phyloP scores from a whole-genome alignment of 2,888 invertebrate species.

The Busseola fusca region DNA sequence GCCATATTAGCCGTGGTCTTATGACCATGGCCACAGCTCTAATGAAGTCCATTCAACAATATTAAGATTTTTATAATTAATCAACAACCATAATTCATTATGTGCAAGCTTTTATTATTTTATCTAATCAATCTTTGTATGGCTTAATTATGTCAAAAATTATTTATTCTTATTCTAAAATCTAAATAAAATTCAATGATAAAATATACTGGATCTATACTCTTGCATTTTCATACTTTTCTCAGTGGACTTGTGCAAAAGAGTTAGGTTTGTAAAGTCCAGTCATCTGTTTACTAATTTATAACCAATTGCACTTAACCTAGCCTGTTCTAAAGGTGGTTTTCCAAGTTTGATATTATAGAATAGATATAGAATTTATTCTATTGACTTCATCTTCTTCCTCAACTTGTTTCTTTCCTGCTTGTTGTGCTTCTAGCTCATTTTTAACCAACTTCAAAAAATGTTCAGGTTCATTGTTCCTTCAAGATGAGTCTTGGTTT shows the following conservation, averaged over 20 bases:
- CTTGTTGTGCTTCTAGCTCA: neutral
- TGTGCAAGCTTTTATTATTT: neutral
- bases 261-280: neutral
- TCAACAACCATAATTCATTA: constrained; percentile 9
- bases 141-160: constrained; percentile 2
- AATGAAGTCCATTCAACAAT: neutral
- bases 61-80: constrained; percentile 13
- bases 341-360: neutral
- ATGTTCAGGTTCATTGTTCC: too few species aligned
- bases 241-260: neutral
- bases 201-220: neutral
- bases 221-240: neutral
- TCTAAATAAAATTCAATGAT: too few species aligned
- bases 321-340: neutral
- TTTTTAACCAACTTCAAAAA: neutral
- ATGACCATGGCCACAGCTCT: neutral
- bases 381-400: neutral
- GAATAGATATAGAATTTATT: neutral
- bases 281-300: neutral
- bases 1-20: neutral
- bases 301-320: neutral
- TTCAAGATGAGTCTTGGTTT: neutral
- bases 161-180: too few species aligned
- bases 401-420: neutral
- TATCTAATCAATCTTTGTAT: constrained; percentile 3